Conservation (phyloP, 30 jellyfish, hydroid and myxozoan genomes). For the Phacellophora camtschatica region DNA sequence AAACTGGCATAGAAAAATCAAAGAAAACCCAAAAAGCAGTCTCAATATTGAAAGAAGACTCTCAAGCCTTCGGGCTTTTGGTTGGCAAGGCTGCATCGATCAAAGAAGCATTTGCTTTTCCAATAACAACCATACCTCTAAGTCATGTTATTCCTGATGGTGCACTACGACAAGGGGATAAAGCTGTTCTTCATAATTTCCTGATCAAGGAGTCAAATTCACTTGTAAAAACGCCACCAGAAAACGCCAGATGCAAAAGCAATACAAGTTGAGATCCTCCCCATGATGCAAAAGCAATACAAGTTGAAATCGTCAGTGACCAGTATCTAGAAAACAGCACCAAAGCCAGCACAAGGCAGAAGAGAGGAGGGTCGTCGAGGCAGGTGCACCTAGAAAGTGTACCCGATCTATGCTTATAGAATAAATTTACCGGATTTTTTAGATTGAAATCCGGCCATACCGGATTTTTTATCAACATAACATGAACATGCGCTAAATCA, state of each 20-base stretch:
- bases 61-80: neutral
- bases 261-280: too few relatives aligned
- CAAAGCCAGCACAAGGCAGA: neutral
- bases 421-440: too few relatives aligned
- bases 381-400: conserved; percentile 1
- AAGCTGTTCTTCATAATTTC: conserved; percentile 10
- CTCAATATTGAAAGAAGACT: neutral
- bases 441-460: too few relatives aligned
- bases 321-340: conserved; percentile 18
- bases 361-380: conserved; percentile 10
- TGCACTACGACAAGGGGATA: conserved; percentile 19
- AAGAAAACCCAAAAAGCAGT: neutral
- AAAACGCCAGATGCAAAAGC: neutral
- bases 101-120: neutral
- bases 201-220: conserved; percentile 35
- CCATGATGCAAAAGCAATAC: too few relatives aligned
- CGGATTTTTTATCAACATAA: too few relatives aligned
- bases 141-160: conserved; percentile 1
- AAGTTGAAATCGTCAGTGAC: too few relatives aligned
- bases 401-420: too few relatives aligned
- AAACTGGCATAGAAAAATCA: neutral
- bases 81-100: neutral
- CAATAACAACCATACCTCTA: conserved; percentile 3
- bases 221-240: neutral
- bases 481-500: too few relatives aligned